phyloP scores from a whole-genome alignment of 2,113 vertebrate species.

The Conger conger region DNA sequence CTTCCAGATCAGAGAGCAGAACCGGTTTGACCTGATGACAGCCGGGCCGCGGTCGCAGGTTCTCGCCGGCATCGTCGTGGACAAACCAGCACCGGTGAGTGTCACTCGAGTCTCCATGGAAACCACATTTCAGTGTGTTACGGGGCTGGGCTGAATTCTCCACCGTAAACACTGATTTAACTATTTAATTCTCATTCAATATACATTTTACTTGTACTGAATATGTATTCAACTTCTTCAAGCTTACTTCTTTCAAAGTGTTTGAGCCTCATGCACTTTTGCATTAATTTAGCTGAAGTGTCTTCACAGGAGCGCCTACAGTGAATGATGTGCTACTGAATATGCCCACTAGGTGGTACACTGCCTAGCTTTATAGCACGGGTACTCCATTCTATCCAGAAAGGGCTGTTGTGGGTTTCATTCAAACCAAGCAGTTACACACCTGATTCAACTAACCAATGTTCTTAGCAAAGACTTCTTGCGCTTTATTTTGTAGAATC shows the following conservation, averaged over 20 bases:
- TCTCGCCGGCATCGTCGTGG: slow-evolving; percentile 88
- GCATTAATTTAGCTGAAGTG: neutral
- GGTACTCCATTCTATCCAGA: too few species aligned
- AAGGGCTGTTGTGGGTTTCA: too few species aligned
- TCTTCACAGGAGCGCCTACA: neutral
- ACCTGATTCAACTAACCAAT: too few species aligned
- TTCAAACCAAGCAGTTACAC: too few species aligned
- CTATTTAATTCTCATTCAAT: neutral
- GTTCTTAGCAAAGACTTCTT: too few species aligned
- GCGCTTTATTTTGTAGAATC: too few species aligned
- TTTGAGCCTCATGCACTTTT: neutral
- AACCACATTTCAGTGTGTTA: too few species aligned
- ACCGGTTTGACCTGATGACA: slow-evolving; percentile 88
- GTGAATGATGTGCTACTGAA: neutral
- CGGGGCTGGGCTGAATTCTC: too few species aligned
- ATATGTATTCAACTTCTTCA: neutral
- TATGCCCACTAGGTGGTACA: neutral
- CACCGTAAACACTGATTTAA: neutral
- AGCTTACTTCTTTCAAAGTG: neutral
- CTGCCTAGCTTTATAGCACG: neutral
- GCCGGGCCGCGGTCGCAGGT: slow-evolving; percentile 91
- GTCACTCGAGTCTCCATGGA: neutral
- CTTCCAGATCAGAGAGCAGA: slow-evolving; percentile 78
- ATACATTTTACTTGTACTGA: neutral
- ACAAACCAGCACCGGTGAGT: slow-evolving; percentile 87